Conservation (phyloP, 2,113 vertebrate species). For the Hemiscyllium ocellatum region DNA sequence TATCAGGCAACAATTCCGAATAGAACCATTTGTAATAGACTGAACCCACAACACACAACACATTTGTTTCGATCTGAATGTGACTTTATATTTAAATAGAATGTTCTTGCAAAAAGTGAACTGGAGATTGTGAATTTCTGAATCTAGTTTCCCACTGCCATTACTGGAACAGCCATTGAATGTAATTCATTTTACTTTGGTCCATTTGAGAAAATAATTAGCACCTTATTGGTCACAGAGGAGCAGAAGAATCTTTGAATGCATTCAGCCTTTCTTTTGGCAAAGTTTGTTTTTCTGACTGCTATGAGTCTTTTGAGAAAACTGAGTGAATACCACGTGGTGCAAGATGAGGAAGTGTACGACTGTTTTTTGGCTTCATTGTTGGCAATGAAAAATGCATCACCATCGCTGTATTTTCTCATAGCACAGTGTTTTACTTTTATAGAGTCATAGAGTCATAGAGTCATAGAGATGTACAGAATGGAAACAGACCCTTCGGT, state of each 20-base stretch:
- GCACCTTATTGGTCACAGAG: constrained; percentile 10
- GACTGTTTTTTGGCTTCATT: constrained; percentile 6
- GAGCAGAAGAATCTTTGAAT: constrained; percentile 13
- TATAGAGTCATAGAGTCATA: no score
- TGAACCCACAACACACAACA: not conserved
- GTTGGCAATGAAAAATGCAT: constrained; percentile 32
- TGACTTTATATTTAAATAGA: not conserved
- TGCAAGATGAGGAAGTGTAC: constrained; percentile 16
- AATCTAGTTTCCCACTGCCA: not conserved
- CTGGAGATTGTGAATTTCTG: constrained; percentile 17
- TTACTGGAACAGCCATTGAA: not conserved
- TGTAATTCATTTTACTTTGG: constrained; percentile 2
- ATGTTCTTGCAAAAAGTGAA: not conserved
- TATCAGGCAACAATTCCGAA: not conserved
- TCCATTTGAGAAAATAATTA: constrained; percentile 21
- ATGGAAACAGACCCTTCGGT: no score
- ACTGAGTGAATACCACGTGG: constrained; percentile 23
- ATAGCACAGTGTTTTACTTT: not conserved
- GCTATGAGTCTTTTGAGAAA: constrained; percentile 29
- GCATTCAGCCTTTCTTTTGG: constrained; percentile 24
- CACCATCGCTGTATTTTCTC: not conserved
- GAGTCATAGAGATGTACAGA: no score
- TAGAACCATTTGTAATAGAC: not conserved
- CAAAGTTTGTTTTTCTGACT: not conserved
- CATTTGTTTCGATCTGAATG: not conserved